These are phyloP conservation scores for Ageneiosus marmoratus DNA, from an alignment of 2,113 vertebrate genomes.

Conservation along the genomic window DNA sequence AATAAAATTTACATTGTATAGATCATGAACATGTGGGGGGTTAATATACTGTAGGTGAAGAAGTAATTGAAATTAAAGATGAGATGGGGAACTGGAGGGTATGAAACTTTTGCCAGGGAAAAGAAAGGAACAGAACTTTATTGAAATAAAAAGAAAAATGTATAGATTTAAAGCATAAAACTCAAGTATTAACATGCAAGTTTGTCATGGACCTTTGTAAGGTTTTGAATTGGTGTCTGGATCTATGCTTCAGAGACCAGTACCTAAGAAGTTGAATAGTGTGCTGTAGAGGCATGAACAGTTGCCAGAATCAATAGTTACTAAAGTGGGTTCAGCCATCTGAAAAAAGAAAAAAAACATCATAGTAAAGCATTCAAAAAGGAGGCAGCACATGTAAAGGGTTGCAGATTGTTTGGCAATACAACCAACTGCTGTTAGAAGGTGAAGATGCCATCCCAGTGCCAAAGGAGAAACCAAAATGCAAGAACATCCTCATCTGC, in stretches of 20 bases:
- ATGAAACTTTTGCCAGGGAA: not conserved
- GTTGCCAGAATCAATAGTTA: not conserved
- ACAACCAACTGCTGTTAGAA: not conserved
- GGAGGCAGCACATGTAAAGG: not conserved
- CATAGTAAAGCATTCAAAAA: not conserved
- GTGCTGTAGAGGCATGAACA: not conserved
- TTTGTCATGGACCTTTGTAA: no score
- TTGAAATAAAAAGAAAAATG: not conserved
- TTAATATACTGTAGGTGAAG: no score
- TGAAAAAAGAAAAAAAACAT: not conserved
- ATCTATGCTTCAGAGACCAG: not conserved
- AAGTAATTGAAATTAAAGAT: not conserved
- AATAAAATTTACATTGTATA: no score
- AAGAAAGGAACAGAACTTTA: not conserved
- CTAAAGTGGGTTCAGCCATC: not conserved
- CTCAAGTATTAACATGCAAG: no score
- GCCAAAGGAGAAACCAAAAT: not conserved
- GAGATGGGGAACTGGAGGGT: not conserved
- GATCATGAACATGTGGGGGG: no score
- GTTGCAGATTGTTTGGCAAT: not conserved
- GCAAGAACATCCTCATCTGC: not conserved
- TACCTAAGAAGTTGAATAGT: not conserved
- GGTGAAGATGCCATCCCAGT: not conserved
- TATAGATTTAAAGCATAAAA: not conserved
- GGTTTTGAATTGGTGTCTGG: not conserved